phyloP scores from a whole-genome alignment of 2,113 vertebrate genomes.

The Nematolebias whitei region DNA sequence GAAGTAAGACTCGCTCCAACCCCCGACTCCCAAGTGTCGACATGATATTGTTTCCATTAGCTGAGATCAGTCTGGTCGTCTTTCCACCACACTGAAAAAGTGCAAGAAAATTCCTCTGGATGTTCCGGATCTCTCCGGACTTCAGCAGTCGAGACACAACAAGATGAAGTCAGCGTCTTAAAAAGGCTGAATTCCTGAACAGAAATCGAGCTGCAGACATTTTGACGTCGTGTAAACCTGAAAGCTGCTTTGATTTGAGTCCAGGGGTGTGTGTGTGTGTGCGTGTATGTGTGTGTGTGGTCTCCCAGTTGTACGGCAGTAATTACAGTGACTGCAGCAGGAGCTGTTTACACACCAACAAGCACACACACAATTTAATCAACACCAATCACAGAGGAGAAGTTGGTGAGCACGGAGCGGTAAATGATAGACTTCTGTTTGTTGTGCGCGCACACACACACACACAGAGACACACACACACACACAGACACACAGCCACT shows the following conservation, averaged over 20 bases:
- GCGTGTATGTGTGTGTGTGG: slow-evolving; percentile 46
- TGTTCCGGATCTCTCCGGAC: slow-evolving; percentile 15
- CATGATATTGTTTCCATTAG: not conserved
- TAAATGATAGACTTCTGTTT: slow-evolving; percentile 67
- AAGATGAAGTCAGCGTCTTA: slow-evolving; percentile 1
- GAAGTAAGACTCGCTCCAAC: no score
- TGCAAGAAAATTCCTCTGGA: slow-evolving; percentile 1
- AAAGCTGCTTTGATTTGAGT: slow-evolving; percentile 30
- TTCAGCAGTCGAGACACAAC: not conserved
- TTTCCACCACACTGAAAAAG: not conserved
- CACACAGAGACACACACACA: slow-evolving; percentile 31
- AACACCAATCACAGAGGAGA: slow-evolving; percentile 59
- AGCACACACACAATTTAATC: slow-evolving; percentile 53
- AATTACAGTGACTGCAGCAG: slow-evolving; percentile 52
- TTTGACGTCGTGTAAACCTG: slow-evolving; percentile 27
- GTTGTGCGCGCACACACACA: slow-evolving; percentile 28
- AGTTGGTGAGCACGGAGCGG: slow-evolving; percentile 48
- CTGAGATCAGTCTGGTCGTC: not conserved
- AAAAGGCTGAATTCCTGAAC: slow-evolving; percentile 50
- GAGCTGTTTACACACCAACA: slow-evolving; percentile 45
- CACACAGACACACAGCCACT: slow-evolving; percentile 46
- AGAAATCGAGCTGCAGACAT: slow-evolving; percentile 14
- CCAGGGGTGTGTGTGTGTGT: slow-evolving; percentile 21
- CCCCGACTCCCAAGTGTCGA: not conserved
- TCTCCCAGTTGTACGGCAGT: slow-evolving; percentile 39